A percentile compares a stretch with the other conserved stretches of the same genome.
Conservation (phyloP, 1,140 invertebrate species). For the Lutraria rhynchaena region DNA sequence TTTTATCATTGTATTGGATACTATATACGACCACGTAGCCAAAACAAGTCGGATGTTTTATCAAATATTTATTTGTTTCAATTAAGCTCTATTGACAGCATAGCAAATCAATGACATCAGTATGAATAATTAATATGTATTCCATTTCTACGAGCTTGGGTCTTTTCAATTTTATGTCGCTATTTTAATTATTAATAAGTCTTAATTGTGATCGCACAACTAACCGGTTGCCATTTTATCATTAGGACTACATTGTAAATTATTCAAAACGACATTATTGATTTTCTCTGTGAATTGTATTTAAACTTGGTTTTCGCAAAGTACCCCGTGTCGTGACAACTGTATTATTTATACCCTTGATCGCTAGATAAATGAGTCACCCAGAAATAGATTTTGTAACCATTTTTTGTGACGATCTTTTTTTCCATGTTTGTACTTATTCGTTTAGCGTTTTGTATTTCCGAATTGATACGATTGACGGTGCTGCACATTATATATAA, state of each 20-base stretch:
- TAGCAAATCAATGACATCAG: slow-evolving; percentile 9
- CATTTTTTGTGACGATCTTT: too few species aligned
- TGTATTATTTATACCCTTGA: not conserved
- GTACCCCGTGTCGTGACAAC: too few species aligned
- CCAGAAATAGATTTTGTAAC: too few species aligned
- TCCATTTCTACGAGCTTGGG: slow-evolving; percentile 5
- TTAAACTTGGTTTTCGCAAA: not conserved
- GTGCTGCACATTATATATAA: too few species aligned
- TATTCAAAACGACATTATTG: slow-evolving; percentile 21
- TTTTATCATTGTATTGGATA: not conserved
- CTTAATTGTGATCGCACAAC: slow-evolving; percentile 9
- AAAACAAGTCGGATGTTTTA: slow-evolving; percentile 6
- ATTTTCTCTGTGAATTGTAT: not conserved
- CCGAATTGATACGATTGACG: too few species aligned
- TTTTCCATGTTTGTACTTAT: too few species aligned
- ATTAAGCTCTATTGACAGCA: not conserved
- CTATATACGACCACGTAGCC: not conserved
- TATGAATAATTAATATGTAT: slow-evolving; percentile 31
- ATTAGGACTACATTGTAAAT: not conserved
- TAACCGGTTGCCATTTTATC: slow-evolving; percentile 7
- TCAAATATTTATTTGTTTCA: slow-evolving; percentile 41
- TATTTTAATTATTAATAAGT: slow-evolving; percentile 42
- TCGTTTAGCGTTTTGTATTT: too few species aligned
- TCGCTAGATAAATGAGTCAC: too few species aligned
- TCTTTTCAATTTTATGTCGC: slow-evolving; percentile 17